Conservation (phyloP, 2,888 invertebrate genomes). For the Acanthococcus lagerstroemiae region DNA sequence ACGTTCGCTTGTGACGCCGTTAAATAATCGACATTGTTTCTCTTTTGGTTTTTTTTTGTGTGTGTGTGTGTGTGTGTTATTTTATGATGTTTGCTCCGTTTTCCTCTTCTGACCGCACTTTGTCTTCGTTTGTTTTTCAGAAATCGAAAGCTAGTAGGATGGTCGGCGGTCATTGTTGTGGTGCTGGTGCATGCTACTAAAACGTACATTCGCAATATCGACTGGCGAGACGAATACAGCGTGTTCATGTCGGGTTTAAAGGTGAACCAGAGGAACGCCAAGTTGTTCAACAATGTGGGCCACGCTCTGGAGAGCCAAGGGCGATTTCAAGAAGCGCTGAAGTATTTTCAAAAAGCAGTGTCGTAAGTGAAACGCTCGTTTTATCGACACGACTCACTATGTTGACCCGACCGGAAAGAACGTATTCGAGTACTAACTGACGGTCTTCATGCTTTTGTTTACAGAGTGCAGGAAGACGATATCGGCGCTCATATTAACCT, state of each 20-base stretch:
- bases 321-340: conserved; percentile 62
- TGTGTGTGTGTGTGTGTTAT: not conserved
- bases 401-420: too few species aligned
- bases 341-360: conserved; percentile 85
- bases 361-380: conserved; percentile 41
- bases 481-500: conserved; percentile 96
- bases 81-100: not conserved
- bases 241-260: conserved; percentile 85
- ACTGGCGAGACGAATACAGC: conserved; percentile 87
- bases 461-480: conserved; percentile 82
- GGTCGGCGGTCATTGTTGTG: conserved; percentile 53
- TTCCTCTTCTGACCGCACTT: not conserved
- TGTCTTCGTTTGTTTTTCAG: conserved; percentile 38
- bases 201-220: conserved; percentile 78
- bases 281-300: conserved; percentile 93
- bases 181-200: conserved; percentile 71
- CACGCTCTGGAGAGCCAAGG: conserved; percentile 80
- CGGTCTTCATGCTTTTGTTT: conserved; percentile 6
- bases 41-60: not conserved
- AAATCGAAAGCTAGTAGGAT: conserved; percentile 54
- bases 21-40: too few species aligned
- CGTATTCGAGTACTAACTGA: not conserved
- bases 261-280: conserved; percentile 84
- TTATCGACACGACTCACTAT: not conserved
- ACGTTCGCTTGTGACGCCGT: too few species aligned